These are phyloP conservation scores for Okapia johnstoni DNA, from an alignment of 2,113 vertebrate genomes.

Conservation along the genomic window DNA sequence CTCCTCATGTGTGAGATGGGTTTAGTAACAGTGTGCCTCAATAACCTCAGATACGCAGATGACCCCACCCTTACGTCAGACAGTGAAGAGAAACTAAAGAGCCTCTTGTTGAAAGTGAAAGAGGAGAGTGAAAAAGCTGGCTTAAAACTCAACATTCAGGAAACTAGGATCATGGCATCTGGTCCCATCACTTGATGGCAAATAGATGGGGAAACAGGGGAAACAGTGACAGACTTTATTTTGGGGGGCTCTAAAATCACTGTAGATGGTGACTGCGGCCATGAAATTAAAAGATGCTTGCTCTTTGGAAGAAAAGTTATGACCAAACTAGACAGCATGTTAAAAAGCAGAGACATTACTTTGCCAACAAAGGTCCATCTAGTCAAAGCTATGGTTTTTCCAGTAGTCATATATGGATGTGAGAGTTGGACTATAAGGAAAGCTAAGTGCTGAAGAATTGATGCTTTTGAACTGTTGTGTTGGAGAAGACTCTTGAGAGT, in stretches of 20 bases:
- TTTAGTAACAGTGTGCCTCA: not conserved
- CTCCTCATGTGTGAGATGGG: not conserved
- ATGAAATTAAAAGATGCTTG: not conserved
- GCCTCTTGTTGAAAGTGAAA: not conserved
- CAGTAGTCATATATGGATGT: not conserved
- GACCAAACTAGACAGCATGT: not conserved
- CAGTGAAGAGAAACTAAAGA: not conserved
- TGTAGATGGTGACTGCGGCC: not conserved
- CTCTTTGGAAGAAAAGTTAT: not conserved
- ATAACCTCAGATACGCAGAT: not conserved
- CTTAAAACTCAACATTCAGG: not conserved
- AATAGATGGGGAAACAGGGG: not conserved
- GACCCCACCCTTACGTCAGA: not conserved
- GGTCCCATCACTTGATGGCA: not conserved
- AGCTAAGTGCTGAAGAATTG: fast-evolving
- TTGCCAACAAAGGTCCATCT: not conserved
- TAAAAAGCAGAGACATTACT: not conserved
- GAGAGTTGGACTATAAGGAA: not conserved
- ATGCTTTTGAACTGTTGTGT: not conserved
- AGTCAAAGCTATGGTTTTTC: not conserved
- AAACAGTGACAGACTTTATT: not conserved
- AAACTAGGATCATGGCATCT: not conserved
- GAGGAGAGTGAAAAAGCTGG: not conserved
- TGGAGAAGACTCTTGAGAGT: not conserved
- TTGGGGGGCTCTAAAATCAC: not conserved